Percentiles rank a stretch among this genome's conserved stretches.
Conservation (phyloP, 2,113 vertebrate species). For the Chunga burmeisteri region DNA sequence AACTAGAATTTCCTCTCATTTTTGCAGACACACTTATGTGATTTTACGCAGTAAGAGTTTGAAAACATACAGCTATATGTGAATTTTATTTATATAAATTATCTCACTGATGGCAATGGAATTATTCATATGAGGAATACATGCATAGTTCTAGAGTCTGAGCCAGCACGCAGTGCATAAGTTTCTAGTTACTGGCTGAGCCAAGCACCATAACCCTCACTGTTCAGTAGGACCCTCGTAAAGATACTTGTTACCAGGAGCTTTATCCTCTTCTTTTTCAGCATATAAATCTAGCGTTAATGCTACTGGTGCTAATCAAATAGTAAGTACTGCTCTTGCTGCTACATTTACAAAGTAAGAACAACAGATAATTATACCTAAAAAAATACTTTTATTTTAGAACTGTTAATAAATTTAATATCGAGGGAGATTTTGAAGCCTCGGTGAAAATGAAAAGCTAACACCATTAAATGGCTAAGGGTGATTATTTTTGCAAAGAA, state of each 20-base stretch:
- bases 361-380: background rate
- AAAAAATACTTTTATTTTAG: background rate
- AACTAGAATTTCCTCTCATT: background rate
- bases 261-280: background rate
- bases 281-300: background rate
- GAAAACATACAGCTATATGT: background rate
- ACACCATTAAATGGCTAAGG: conserved; percentile 33
- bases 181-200: background rate
- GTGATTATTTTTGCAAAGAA: conserved; percentile 53
- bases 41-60: background rate
- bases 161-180: background rate
- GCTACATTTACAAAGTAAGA: background rate
- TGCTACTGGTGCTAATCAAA: background rate
- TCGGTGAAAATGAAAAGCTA: conserved; percentile 30
- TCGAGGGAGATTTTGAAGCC: background rate
- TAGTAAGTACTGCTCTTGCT: background rate
- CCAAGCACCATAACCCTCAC: background rate
- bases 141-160: background rate
- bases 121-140: background rate
- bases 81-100: background rate
- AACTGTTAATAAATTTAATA: conserved; percentile 20
- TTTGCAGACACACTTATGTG: background rate
- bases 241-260: background rate
- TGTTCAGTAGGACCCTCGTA: background rate
- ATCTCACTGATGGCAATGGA: background rate